A percentile compares a stretch with the other conserved stretches of the same genome.
These are phyloP conservation scores for Nasua narica DNA, from an alignment of 2,797 vertebrate genomes.

Conservation along the genomic window DNA sequence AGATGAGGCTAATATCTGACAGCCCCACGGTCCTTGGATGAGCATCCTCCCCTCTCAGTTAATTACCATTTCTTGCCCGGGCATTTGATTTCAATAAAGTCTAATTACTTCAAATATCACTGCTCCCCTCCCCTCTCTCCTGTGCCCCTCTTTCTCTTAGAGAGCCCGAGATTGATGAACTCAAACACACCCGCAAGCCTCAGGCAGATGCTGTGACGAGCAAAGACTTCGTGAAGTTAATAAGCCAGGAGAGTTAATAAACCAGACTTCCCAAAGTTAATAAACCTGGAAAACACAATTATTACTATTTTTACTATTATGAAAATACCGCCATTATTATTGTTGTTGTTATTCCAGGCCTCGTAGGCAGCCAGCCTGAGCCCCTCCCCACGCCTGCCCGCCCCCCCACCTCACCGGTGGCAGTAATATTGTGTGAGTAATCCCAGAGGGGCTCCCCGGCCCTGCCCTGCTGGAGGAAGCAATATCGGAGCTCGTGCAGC, in stretches of 20 bases:
- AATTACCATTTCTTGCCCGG: slow-evolving; percentile 56
- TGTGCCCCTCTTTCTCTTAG: slow-evolving; percentile 48
- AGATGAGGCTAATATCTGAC: slow-evolving; percentile 21
- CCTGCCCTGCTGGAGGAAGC: slow-evolving; percentile 70
- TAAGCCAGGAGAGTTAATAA: slow-evolving; percentile 79
- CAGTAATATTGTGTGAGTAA: slow-evolving; percentile 77
- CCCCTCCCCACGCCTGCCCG: background rate
- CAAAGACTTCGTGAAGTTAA: slow-evolving; percentile 76
- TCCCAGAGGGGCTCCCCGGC: slow-evolving; percentile 62
- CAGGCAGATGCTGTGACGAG: background rate
- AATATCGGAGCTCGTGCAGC: slow-evolving; percentile 72
- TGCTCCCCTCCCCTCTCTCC: slow-evolving; percentile 19
- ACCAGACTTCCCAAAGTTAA: slow-evolving; percentile 70
- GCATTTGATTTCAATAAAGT: slow-evolving; percentile 72
- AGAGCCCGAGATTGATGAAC: slow-evolving; percentile 37
- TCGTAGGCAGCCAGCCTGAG: background rate
- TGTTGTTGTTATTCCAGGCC: slow-evolving; percentile 48
- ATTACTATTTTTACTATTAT: slow-evolving; percentile 68
- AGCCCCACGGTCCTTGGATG: background rate
- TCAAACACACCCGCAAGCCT: slow-evolving; percentile 45
- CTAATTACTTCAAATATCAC: slow-evolving; percentile 74
- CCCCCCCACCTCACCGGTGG: slow-evolving; percentile 28
- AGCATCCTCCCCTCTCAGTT: slow-evolving; percentile 15
- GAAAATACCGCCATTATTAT: slow-evolving; percentile 67
- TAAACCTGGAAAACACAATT: slow-evolving; percentile 66